phyloP scores from a whole-genome alignment of 1,140 invertebrate species.

The Macrocentrus cingulum region DNA sequence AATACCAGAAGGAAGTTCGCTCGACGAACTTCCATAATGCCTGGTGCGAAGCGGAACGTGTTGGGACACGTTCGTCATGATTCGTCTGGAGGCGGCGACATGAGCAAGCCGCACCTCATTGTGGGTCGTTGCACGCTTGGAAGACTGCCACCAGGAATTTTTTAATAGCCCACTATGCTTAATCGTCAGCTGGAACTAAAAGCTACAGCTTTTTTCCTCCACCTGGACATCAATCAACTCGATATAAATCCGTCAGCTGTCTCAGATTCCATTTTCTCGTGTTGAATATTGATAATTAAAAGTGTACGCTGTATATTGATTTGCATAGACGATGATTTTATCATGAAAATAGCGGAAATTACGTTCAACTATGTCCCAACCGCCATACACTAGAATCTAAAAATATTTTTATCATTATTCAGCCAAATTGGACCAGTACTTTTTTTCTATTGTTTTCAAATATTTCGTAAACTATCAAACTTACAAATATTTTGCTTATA shows the following conservation, averaged over 20 bases:
- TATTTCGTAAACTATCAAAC: no score
- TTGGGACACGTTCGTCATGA: constrained; percentile 27
- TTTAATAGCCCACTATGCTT: constrained; percentile 13
- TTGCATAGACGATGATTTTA: no score
- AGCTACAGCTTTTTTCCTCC: constrained; percentile 5
- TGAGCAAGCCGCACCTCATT: constrained; percentile 21
- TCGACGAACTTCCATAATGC: constrained; percentile 26
- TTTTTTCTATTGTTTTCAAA: no score
- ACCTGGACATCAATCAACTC: not conserved
- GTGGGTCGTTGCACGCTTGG: constrained; percentile 23
- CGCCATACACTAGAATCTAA: no score
- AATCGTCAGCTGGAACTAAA: constrained; percentile 19
- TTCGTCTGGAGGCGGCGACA: constrained; percentile 17
- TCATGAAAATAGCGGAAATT: no score
- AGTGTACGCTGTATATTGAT: no score
- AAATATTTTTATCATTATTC: no score
- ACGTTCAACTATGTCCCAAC: no score
- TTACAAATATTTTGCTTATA: no score
- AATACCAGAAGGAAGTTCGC: constrained; percentile 12
- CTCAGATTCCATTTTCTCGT: not conserved
- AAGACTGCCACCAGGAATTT: constrained; percentile 25
- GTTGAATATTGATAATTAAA: no score
- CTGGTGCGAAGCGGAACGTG: constrained; percentile 20
- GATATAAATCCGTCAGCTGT: not conserved
- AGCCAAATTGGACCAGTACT: no score